Conservation (phyloP, 2,888 invertebrate genomes). For the Hypomecis punctinalis region DNA sequence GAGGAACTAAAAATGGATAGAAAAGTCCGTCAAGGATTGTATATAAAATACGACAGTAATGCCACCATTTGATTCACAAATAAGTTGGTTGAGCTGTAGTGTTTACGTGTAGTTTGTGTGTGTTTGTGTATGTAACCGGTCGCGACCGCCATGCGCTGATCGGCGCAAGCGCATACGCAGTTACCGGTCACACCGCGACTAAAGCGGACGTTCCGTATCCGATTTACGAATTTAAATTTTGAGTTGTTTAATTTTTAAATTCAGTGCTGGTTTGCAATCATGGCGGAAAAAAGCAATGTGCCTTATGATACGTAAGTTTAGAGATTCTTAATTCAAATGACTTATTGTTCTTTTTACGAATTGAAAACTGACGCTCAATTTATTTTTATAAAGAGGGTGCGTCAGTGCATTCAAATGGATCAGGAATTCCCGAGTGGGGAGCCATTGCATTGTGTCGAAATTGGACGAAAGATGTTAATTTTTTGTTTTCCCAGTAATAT, state of each 20-base stretch:
- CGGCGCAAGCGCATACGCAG: slow-evolving; percentile 4
- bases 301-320: slow-evolving; percentile 42
- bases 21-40: no score
- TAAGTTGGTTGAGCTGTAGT: no score
- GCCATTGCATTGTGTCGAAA: no score
- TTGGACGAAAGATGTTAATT: no score
- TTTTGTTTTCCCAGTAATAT: no score
- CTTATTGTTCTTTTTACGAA: background rate
- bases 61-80: no score
- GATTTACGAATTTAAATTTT: slow-evolving; percentile 10
- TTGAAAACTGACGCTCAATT: background rate
- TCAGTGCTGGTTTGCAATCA: slow-evolving; percentile 18
- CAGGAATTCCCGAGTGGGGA: no score
- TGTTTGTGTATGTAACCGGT: background rate
- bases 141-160: no score
- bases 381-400: slow-evolving; percentile 1
- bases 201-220: slow-evolving; percentile 21
- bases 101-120: background rate
- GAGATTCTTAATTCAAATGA: background rate
- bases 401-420: background rate
- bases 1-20: no score
- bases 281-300: slow-evolving; percentile 35
- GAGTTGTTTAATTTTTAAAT: slow-evolving; percentile 13
- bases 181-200: slow-evolving; percentile 3
- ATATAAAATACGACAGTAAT: no score